Evolutionary conservation across 2,113 vertebrate genomes (phyloP), one percentile per base, ranked within the genome.

Genomic region (Piprites chloris): DNA sequence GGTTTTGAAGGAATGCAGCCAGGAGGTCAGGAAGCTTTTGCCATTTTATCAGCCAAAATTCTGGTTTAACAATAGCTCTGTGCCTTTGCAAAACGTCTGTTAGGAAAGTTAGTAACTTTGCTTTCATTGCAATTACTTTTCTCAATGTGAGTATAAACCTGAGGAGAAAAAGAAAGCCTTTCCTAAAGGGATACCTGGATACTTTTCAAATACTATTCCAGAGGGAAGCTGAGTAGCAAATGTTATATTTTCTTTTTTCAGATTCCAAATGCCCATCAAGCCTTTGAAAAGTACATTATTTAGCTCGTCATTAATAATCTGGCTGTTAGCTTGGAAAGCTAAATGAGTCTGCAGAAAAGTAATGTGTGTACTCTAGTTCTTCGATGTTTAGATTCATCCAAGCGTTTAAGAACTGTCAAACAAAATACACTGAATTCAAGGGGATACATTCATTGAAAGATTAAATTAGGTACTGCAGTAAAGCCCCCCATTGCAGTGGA

Each of bases 401-500:
- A 74, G 95, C 53, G 0, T 95, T 92, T 83, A 88, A 94, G 90
- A 78, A 41, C 87, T 96, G 93, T 96, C 95, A 92, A 89, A 94
- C 55, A 97, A 93, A 96, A 97, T 95, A 44, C 55, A 74, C 52
- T 92, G 63, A 22, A 69, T 96, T 96, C 91, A 94, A 91, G 50
- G 32, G 78, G 93, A 75, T 49, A n/a, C 81, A 88, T 89, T 92
- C 93, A 93, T 84, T 94, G 93, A 84, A 90, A 96, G 75, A 95
- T 96, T 89, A 93, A 97, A 97, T 96, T 92, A 93, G 88, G 85
- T 80, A 61, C 72, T 77, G 58, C 83, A 90, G 53, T 37, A 72
- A 90, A 92, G 68, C 35, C 88, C 82, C 61, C 66, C 26, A 1
- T 77, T 82, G 59, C 83, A 90, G 49, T 61, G 81, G 52, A 95